Evolutionary conservation across 1,140 invertebrate genomes (phyloP).

Genomic region (Bombus consobrinus): DNA sequence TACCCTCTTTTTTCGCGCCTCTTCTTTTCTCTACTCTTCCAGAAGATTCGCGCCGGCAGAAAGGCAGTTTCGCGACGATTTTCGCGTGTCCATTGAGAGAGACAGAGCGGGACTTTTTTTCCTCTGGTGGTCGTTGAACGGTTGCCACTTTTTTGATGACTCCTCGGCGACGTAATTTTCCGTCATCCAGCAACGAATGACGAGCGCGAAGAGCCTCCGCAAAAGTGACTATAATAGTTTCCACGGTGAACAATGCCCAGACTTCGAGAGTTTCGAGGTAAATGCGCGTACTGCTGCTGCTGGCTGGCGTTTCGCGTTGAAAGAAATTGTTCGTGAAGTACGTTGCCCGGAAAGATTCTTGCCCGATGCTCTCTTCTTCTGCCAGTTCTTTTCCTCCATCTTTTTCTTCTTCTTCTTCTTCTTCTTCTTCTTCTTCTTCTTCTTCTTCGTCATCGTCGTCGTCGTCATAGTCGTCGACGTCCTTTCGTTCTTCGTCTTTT

Average conservation of each 20-base stretch:
- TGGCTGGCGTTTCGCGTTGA: slow-evolving; percentile 11
- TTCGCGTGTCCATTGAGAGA: slow-evolving; percentile 24
- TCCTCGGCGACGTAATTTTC: slow-evolving; percentile 36
- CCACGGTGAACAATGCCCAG: slow-evolving; percentile 44
- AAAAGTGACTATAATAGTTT: slow-evolving; percentile 53
- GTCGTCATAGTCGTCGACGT: neutral
- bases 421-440: too few relatives aligned
- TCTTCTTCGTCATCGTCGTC: neutral
- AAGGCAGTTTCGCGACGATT: slow-evolving; percentile 38
- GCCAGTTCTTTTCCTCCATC: neutral
- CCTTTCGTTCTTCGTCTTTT: neutral
- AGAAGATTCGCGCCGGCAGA: neutral
- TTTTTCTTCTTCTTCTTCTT: neutral
- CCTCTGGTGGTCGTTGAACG: neutral
- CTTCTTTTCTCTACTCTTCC: neutral
- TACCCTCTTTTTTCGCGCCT: neutral
- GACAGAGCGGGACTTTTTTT: neutral
- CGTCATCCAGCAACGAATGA: slow-evolving; percentile 39
- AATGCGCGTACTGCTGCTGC: slow-evolving; percentile 16
- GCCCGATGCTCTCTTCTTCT: neutral
- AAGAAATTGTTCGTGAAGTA: slow-evolving; percentile 36
- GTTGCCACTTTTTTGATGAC: slow-evolving; percentile 27
- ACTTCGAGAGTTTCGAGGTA: slow-evolving; percentile 35
- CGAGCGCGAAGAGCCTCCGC: slow-evolving; percentile 7
- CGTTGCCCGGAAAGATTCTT: slow-evolving; percentile 22